Evolutionary conservation across 2,113 vertebrate genomes (phyloP).

Genomic region (Ammospiza caudacuta): DNA sequence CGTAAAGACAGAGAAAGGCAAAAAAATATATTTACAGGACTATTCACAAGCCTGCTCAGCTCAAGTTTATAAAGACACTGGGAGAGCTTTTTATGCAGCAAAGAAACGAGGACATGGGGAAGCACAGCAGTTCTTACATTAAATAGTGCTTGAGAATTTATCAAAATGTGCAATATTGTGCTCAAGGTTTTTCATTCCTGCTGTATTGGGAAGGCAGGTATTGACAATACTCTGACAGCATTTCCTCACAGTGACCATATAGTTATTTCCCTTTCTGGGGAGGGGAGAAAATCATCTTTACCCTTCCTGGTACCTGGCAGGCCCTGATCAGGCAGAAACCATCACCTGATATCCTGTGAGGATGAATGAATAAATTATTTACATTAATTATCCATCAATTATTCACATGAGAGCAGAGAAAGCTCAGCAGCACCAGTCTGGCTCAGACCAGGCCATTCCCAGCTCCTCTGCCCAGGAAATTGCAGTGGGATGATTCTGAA

Average conservation of each 20-base stretch:
- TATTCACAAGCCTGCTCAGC: not conserved
- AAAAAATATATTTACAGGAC: constrained; percentile 9
- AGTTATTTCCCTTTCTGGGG: not conserved
- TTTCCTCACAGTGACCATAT: not conserved
- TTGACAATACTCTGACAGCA: not conserved
- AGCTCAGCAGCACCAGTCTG: not conserved
- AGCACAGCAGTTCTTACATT: not conserved
- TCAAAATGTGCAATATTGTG: not conserved
- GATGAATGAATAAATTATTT: not conserved
- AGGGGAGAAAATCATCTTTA: not conserved
- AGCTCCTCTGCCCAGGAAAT: not conserved
- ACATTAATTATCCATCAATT: not conserved
- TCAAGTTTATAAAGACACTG: not conserved
- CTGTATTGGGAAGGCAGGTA: not conserved
- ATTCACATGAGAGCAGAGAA: not conserved
- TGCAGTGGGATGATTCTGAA: not conserved
- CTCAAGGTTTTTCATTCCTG: not conserved
- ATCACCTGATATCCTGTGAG: rapidly evolving
- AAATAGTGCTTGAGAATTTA: not conserved
- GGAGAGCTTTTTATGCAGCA: not conserved
- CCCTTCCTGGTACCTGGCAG: not conserved
- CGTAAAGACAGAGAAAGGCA: not conserved
- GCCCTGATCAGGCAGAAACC: not conserved
- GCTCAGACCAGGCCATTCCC: not conserved
- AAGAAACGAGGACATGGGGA: not conserved